Percentiles rank a stretch among this genome's conserved stretches.
phyloP scores from a whole-genome alignment of 2,797 vertebrate genomes.

The Triplophysa bombifrons region DNA sequence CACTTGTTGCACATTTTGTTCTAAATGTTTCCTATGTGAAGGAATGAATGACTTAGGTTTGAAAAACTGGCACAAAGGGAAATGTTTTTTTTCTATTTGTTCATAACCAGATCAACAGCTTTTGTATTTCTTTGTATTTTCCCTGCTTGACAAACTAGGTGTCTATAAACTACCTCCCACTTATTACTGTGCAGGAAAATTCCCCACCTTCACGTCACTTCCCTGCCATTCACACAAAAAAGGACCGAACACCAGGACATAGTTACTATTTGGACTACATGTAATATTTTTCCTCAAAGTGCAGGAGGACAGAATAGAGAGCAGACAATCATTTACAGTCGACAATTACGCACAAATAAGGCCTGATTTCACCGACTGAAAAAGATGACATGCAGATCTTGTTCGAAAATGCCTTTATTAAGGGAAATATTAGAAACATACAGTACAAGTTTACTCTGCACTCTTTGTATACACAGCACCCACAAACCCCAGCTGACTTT shows the following conservation, averaged over 20 bases:
- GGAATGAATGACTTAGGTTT: background rate
- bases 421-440: constrained; percentile 82
- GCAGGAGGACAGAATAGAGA: constrained; percentile 29
- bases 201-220: background rate
- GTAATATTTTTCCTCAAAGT: constrained; percentile 23
- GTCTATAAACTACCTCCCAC: constrained; percentile 15
- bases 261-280: background rate
- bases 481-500: constrained; percentile 82
- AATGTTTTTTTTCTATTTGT: no score
- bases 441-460: constrained; percentile 98
- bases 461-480: constrained; percentile 71
- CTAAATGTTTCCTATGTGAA: constrained; percentile 31
- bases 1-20: constrained; percentile 8
- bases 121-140: no score
- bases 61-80: no score
- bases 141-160: background rate
- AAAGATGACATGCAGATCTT: constrained; percentile 54
- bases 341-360: background rate
- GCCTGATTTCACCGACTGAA: constrained; percentile 11
- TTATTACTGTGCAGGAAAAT: background rate
- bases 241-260: constrained; percentile 33
- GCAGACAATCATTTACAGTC: constrained; percentile 46
- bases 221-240: constrained; percentile 45
- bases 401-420: constrained; percentile 86
- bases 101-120: no score